Percentiles rank a stretch among this genome's conserved stretches.
Evolutionary conservation across 1,140 invertebrate genomes (phyloP).

Genomic region (Drosophila virilis): DNA sequence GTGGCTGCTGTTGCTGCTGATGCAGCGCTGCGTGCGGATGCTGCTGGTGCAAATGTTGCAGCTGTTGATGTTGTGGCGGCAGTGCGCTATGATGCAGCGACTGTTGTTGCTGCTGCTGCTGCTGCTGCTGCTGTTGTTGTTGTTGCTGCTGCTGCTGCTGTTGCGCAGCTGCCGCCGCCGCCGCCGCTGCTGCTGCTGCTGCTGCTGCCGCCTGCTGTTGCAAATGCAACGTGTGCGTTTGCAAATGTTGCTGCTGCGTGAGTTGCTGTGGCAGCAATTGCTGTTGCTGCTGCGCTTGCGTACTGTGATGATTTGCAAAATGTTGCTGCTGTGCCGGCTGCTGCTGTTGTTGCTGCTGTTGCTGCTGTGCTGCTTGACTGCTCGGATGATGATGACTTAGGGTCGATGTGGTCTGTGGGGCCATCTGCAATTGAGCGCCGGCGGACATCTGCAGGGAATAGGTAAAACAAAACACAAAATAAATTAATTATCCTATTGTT

Average conservation of each 20-base stretch:
- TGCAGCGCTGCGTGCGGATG: conserved; percentile 45
- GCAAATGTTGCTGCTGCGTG: conserved; percentile 68
- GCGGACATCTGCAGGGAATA: conserved; percentile 93
- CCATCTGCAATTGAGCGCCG: conserved; percentile 97
- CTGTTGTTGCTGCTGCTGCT: conserved; percentile 85
- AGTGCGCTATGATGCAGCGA: conserved; percentile 85
- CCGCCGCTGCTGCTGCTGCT: conserved; percentile 53
- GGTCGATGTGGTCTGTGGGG: conserved; percentile 94
- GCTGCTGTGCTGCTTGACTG: conserved; percentile 65
- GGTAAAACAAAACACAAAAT: conserved; percentile 34
- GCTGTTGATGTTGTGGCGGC: conserved; percentile 85
- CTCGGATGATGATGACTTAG: conserved; percentile 88
- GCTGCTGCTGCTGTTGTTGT: conserved; percentile 48
- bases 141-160: conserved; percentile 55
- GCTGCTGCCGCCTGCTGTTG: conserved; percentile 65
- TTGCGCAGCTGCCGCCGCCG: conserved; percentile 40
- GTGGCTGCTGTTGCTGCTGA: conserved; percentile 44
- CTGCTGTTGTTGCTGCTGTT: conserved; percentile 59
- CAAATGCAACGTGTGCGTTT: conserved; percentile 66
- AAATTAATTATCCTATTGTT: neutral
- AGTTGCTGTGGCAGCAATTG: conserved; percentile 60
- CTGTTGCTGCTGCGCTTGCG: conserved; percentile 65
- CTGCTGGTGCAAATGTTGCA: conserved; percentile 68
- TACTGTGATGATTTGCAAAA: conserved; percentile 74
- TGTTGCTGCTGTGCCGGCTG: conserved; percentile 62